Conservation (phyloP, 2,888 invertebrate genomes). For the Tyria jacobaeae region DNA sequence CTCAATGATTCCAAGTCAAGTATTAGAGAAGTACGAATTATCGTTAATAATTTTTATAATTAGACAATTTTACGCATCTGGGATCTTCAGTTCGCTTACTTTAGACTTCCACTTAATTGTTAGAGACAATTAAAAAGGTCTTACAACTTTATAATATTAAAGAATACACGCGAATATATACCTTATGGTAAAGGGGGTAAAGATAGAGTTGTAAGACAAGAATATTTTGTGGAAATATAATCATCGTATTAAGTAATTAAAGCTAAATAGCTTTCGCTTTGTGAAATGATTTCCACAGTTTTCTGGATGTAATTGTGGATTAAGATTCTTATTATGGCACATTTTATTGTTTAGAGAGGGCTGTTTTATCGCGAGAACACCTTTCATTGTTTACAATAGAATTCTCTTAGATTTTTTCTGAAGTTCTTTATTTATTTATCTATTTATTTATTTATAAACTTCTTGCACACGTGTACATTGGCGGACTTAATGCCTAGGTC, state of each 20-base stretch:
- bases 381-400: constrained; percentile 8
- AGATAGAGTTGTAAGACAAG: constrained; percentile 25
- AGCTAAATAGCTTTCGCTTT: constrained; percentile 54
- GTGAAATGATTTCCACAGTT: constrained; percentile 55
- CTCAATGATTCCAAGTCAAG: constrained; percentile 24
- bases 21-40: constrained; percentile 57
- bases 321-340: constrained; percentile 27
- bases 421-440: too few species aligned
- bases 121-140: constrained; percentile 65
- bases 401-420: too few species aligned
- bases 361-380: constrained; percentile 18
- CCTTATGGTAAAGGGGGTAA: constrained; percentile 27
- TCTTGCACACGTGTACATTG: too few species aligned
- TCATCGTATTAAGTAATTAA: constrained; percentile 61
- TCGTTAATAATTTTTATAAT: constrained; percentile 66
- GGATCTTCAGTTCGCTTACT: constrained; percentile 59
- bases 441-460: too few species aligned
- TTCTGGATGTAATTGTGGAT: constrained; percentile 39
- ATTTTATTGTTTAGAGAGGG: constrained; percentile 27
- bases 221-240: constrained; percentile 46
- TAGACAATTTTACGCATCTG: constrained; percentile 70
- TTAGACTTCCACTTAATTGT: constrained; percentile 68
- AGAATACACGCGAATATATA: constrained; percentile 25
- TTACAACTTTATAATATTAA: constrained; percentile 29
- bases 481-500: too few species aligned